These are phyloP conservation scores for Autographa pulchrina DNA, from an alignment of 2,888 invertebrate species.

Conservation along the genomic window DNA sequence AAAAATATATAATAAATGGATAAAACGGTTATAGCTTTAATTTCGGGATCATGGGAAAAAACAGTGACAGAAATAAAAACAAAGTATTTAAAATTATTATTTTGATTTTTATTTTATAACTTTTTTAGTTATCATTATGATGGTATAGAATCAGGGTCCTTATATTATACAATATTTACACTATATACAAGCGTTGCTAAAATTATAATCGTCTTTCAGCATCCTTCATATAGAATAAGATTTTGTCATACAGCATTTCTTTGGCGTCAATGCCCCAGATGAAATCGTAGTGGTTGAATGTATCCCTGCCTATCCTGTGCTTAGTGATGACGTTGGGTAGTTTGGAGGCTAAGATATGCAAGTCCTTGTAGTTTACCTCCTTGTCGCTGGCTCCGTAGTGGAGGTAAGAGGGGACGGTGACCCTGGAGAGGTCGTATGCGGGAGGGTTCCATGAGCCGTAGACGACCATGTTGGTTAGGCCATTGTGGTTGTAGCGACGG, in stretches of 20 bases:
- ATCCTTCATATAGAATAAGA: constrained; percentile 61
- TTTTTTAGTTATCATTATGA: not conserved
- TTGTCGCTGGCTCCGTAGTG: constrained; percentile 67
- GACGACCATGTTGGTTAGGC: constrained; percentile 60
- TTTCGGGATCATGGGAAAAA: not conserved
- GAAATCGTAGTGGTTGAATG: constrained; percentile 72
- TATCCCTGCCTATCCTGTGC: constrained; percentile 48
- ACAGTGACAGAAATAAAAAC: not conserved
- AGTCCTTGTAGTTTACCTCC: constrained; percentile 63
- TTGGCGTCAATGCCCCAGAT: constrained; percentile 69
- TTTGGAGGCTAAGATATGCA: constrained; percentile 53
- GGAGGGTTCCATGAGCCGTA: constrained; percentile 70
- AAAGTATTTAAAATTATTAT: not conserved
- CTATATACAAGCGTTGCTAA: constrained; percentile 10
- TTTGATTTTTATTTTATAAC: constrained; percentile 1
- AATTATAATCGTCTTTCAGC: constrained; percentile 57
- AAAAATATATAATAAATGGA: too few relatives aligned
- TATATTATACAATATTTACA: constrained; percentile 41
- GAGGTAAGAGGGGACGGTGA: constrained; percentile 66
- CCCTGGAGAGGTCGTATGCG: constrained; percentile 62
- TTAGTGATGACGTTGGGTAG: constrained; percentile 62
- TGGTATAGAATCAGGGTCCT: constrained; percentile 6
- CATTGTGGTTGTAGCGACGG: constrained; percentile 67
- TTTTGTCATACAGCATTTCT: constrained; percentile 58
- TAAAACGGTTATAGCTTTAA: too few relatives aligned